Conservation (phyloP, 1,140 invertebrate genomes). For the Zaprionus ghesquierei region DNA sequence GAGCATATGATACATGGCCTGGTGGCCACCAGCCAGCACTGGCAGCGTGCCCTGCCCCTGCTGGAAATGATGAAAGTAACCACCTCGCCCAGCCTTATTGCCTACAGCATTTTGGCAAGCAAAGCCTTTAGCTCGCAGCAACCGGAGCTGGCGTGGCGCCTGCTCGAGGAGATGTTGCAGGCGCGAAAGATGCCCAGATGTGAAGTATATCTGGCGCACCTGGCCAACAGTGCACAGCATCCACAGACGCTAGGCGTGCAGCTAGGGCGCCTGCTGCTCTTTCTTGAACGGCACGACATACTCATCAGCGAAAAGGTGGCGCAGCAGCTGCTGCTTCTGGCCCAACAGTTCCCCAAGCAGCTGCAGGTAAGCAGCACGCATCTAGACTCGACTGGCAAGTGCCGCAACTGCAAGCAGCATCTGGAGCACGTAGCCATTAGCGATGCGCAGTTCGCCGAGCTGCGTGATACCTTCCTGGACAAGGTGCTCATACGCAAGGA, state of each 20-base stretch:
- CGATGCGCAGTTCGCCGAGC: conserved; percentile 85
- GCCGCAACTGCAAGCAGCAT: conserved; percentile 84
- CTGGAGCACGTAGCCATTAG: conserved; percentile 84
- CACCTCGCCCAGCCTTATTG: conserved; percentile 59
- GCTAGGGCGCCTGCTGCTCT: conserved; percentile 49
- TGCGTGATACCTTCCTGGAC: conserved; percentile 86
- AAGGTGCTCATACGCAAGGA: conserved; percentile 87
- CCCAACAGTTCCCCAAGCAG: conserved; percentile 8
- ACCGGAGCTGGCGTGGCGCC: conserved; percentile 55
- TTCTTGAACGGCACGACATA: conserved; percentile 64
- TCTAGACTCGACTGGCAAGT: conserved; percentile 83
- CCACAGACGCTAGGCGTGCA: neutral
- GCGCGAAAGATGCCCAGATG: conserved; percentile 63
- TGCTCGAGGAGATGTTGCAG: conserved; percentile 67
- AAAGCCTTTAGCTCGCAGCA: conserved; percentile 55
- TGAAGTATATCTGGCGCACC: conserved; percentile 59
- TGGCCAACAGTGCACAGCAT: conserved; percentile 28
- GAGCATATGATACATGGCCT: conserved; percentile 85
- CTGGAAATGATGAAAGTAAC: conserved; percentile 85
- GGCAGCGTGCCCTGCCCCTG: conserved; percentile 85
- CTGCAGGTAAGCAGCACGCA: conserved; percentile 6
- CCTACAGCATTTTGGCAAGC: conserved; percentile 53
- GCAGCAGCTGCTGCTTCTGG: conserved; percentile 21
- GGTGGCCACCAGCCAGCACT: conserved; percentile 85
- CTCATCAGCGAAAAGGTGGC: conserved; percentile 55